These are phyloP conservation scores for Aleiodes testaceus DNA, from an alignment of 2,888 invertebrate species.

Conservation along the genomic window DNA sequence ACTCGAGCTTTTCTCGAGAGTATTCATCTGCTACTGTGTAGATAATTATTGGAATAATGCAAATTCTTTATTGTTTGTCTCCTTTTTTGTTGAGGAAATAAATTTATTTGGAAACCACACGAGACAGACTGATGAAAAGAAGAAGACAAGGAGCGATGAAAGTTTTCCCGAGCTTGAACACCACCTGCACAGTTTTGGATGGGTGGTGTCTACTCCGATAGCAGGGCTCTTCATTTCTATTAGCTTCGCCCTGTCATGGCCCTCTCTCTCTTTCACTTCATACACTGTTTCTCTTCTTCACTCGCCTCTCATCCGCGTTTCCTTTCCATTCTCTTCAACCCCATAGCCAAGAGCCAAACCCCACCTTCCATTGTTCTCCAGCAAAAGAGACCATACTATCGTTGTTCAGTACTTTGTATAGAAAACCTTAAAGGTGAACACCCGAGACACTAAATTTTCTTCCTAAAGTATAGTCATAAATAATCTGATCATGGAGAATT, in stretches of 20 bases:
- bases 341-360: slow-evolving; percentile 18
- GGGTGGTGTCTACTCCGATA: slow-evolving; percentile 59
- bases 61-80: background rate
- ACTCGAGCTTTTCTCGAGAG: slow-evolving; percentile 9
- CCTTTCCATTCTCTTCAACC: slow-evolving; percentile 50
- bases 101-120: slow-evolving; percentile 3
- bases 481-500: no score
- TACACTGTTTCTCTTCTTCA: slow-evolving; percentile 11
- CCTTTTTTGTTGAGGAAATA: no score
- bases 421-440: slow-evolving; percentile 39
- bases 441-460: background rate
- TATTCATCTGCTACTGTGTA: slow-evolving; percentile 11
- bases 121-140: slow-evolving; percentile 18
- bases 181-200: slow-evolving; percentile 47
- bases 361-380: slow-evolving; percentile 37
- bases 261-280: slow-evolving; percentile 16
- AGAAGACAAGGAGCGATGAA: slow-evolving; percentile 20
- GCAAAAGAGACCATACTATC: slow-evolving; percentile 18
- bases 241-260: slow-evolving; percentile 58
- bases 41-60: slow-evolving; percentile 15
- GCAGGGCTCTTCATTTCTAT: slow-evolving; percentile 66
- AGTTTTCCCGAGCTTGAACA: slow-evolving; percentile 48
- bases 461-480: no score
- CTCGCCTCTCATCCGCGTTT: slow-evolving; percentile 30
- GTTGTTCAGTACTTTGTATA: slow-evolving; percentile 10